phyloP scores from a whole-genome alignment of 2,797 vertebrate species.

The Cryptoblepharus egeriae region DNA sequence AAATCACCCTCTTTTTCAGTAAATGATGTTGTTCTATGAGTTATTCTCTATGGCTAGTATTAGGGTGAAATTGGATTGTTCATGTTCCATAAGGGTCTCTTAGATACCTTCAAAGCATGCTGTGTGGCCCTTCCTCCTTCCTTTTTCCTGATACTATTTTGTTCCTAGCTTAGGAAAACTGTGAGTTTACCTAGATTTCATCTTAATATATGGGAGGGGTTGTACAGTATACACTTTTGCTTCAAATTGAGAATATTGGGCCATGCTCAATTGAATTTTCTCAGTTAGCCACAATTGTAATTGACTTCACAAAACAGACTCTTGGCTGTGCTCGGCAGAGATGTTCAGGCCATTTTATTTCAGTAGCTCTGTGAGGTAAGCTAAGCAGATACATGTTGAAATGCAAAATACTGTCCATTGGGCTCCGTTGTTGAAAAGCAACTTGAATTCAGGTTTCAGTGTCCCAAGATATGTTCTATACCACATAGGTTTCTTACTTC shows the following conservation, averaged over 20 bases:
- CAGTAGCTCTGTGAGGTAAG: neutral
- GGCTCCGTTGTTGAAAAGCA: neutral
- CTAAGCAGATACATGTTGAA: neutral
- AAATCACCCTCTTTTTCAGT: neutral
- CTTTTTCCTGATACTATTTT: neutral
- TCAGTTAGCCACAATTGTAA: too few species aligned
- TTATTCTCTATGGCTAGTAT: neutral
- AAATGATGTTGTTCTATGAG: too few species aligned
- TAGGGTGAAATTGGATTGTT: neutral
- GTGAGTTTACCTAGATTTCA: neutral
- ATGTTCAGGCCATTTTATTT: neutral
- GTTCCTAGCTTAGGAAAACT: neutral
- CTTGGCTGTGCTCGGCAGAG: too few species aligned
- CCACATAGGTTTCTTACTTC: neutral
- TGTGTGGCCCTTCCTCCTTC: neutral
- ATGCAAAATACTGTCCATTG: too few species aligned
- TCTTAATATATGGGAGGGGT: neutral
- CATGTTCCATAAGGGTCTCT: neutral
- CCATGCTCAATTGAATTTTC: neutral
- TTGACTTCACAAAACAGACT: too few species aligned
- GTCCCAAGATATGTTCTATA: too few species aligned
- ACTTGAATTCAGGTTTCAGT: neutral
- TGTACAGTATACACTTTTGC: neutral
- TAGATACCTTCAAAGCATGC: neutral
- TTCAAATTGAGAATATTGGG: neutral